Evolutionary conservation across 2,888 invertebrate species (phyloP), one percentile per base, ranked within the genome.

Genomic region (Rhagonycha lutea): DNA sequence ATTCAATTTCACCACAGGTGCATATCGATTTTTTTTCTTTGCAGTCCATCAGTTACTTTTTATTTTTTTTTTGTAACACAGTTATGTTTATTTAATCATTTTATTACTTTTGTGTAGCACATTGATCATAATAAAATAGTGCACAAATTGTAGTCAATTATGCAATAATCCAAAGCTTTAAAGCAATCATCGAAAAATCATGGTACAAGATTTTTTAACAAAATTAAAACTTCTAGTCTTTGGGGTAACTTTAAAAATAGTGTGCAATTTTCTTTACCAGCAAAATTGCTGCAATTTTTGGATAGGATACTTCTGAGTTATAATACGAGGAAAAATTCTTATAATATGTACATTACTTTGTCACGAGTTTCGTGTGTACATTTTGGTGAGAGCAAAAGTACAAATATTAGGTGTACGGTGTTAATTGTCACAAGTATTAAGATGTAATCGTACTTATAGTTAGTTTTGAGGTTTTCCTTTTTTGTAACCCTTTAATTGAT

Each of bases 371-470:
- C 12, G 4, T 26, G 14, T 69, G 75, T 75, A 81, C 81, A 84
- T 86, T 86, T 86, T 86, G 86, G 86, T 86, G 86, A 86, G 85
- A 86, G 86, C 86, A 87, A 86, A 86, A 86, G 86, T 87, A 87
- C 87, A 87, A 87, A 86, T 82, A 82, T 76, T 76, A 67, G 83
- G 81, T 74, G 77, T 73, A 73, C 61, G 29, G 63, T 69, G 73
- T 73, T 70, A 70, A 67, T n/a, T 68, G 61, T 68, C 23, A 62
- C 62, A 69, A 74, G 74, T 74, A 74, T 74, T 74, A 74, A 65
- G 28, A 23, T 65, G 63, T 24, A 65, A 24, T 65, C 18, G 63
- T 65, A 65, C 24, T 65, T 24, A 65, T 47, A 24, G 69, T 29
- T 47, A 69, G 61, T 69, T 14, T 12, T 10, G 32, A 47, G 26